Evolutionary conservation across 2,797 vertebrate species (phyloP).

Genomic region (Lophura swinhoii): DNA sequence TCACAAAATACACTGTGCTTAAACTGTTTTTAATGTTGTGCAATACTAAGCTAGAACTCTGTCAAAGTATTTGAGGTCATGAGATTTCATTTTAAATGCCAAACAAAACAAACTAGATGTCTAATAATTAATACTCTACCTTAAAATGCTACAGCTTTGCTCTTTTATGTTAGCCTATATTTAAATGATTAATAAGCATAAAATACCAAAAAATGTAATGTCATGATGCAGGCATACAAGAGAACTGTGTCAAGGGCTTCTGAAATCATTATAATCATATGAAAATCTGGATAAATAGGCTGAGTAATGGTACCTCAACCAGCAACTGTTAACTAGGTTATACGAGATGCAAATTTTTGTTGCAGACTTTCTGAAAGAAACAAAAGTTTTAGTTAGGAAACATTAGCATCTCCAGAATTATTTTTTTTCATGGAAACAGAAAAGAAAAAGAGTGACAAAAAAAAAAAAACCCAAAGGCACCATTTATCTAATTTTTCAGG

Average conservation of each 20-base stretch:
- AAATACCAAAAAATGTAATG: background rate
- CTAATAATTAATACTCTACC: conserved; percentile 27
- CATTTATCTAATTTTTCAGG: background rate
- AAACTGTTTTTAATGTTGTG: conserved; percentile 58
- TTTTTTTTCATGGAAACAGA: background rate
- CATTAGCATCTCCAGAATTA: background rate
- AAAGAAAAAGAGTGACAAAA: background rate
- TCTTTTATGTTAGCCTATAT: background rate
- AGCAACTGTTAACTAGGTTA: background rate
- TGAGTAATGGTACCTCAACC: background rate
- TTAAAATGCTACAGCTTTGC: conserved; percentile 7
- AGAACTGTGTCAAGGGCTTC: background rate
- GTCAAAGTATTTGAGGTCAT: conserved; percentile 64
- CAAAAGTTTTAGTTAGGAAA: background rate
- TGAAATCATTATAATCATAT: background rate
- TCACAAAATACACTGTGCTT: conserved; percentile 48
- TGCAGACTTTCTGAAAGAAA: background rate
- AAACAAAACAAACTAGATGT: conserved; percentile 46
- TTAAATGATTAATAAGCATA: background rate
- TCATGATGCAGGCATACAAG: background rate
- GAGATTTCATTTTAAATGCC: conserved; percentile 68
- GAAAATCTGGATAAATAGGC: background rate
- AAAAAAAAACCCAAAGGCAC: background rate
- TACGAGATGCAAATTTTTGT: background rate
- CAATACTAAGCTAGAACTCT: conserved; percentile 25